phyloP scores from a whole-genome alignment of 2,888 invertebrate genomes.

The Pseudeuparius sepicola region DNA sequence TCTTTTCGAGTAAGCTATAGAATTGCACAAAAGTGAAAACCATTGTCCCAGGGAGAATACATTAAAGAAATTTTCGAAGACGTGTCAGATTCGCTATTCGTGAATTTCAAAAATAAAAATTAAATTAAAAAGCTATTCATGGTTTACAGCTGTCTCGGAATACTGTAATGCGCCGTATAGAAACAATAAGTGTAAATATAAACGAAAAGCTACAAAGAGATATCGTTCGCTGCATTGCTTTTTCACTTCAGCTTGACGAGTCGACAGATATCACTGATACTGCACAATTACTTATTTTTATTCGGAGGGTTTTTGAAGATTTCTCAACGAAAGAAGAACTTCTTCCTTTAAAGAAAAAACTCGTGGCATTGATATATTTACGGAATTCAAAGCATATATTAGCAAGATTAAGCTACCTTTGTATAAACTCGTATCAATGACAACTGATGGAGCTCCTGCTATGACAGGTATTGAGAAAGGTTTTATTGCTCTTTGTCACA shows the following conservation, averaged over 20 bases:
- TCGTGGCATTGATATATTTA: constrained; percentile 18
- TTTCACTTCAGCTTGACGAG: constrained; percentile 12
- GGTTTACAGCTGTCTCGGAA: constrained; percentile 14
- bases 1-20: constrained; percentile 18
- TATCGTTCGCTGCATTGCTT: constrained; percentile 6
- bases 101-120: constrained; percentile 19
- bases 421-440: constrained; percentile 13
- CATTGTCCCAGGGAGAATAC: constrained; percentile 20
- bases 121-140: constrained; percentile 15
- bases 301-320: constrained; percentile 16
- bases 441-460: constrained; percentile 23
- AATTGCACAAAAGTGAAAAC: constrained; percentile 21
- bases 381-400: constrained; percentile 14
- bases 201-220: constrained; percentile 12
- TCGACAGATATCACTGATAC: constrained; percentile 15
- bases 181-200: constrained; percentile 12
- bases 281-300: constrained; percentile 16
- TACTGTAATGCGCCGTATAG: constrained; percentile 15
- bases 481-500: constrained; percentile 18
- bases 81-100: constrained; percentile 18
- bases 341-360: constrained; percentile 16
- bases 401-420: constrained; percentile 15
- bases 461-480: constrained; percentile 21
- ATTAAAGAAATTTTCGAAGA: constrained; percentile 19
- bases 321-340: constrained; percentile 17